Evolutionary conservation across 2,797 vertebrate species (phyloP), one percentile per base, ranked within the genome.

Genomic region (Chaenodraco wilsoni): DNA sequence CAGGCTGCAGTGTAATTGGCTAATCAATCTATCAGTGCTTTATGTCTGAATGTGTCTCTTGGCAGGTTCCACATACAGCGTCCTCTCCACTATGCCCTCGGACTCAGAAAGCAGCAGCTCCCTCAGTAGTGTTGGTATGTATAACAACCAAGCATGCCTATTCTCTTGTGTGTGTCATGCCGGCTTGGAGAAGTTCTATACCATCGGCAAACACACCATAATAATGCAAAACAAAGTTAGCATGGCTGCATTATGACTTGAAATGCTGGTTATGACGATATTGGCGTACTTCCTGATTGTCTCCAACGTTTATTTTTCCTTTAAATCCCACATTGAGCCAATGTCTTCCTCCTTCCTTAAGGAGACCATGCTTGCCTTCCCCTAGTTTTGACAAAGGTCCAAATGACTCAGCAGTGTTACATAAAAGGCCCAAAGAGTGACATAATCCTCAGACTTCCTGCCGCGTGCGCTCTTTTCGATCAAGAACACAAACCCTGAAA

Each of bases 101-200:
- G 98, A 99, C 93, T 99, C 98, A 0, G 98, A 99, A 93, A 99
- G 98, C 95, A 99, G 98, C 93, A 97, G 97, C 84, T 99, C 98
- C 61, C 96, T 99, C 90, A 99, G 98, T 89, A 99, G 98, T 69
- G 95, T 96, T 55, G 98, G 98, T 99, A 94, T 91, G 98, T 97
- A 85, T 68, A 43, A 70, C 3, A 2, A 79, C 45, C 13, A 46
- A 45, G 33, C 51, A 43, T 11, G 41, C 23, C n/a, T 58, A 11
- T 50, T 44, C 51, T 67, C 44, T 33, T 58, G 46, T 27, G n/a
- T 64, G 44, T 52, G 65, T 59, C 33, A 16, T 23, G n/a, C 12
- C 23, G 27, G 23, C 21, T 55, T 57, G 10, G 19, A 33, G 46
- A 16, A 10, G 33, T 27, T 74, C 37, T n/a, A 12, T 33, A 37